Evolutionary conservation across 2,113 vertebrate species (phyloP).

Genomic region (Elachura formosa): DNA sequence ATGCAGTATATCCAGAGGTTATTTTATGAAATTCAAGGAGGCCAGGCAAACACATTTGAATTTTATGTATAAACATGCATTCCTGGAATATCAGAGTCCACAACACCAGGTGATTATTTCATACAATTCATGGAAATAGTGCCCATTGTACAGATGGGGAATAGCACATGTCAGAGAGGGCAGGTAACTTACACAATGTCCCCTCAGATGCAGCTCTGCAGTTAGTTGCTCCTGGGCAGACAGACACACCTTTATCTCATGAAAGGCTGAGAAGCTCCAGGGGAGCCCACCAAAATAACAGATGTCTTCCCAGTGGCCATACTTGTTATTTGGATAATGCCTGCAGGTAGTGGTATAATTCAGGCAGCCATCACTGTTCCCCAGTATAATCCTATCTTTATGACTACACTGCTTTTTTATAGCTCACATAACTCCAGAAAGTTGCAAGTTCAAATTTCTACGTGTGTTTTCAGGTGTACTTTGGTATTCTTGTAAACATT

Average conservation of each 20-base stretch:
- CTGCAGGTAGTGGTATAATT: not conserved
- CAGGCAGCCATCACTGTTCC: accelerated
- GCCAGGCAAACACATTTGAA: not conserved
- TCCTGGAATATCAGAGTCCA: not conserved
- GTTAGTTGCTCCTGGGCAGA: not conserved
- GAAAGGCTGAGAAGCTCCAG: not conserved
- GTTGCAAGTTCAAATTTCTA: not conserved
- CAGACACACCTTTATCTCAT: not conserved
- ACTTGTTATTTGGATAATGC: not conserved
- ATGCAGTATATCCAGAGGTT: not conserved
- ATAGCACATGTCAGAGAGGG: not conserved
- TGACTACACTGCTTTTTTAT: not conserved
- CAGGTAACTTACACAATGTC: not conserved
- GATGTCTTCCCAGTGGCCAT: not conserved
- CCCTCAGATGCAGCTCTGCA: not conserved
- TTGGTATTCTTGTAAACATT: not conserved
- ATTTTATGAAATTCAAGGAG: not conserved
- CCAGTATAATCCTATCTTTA: not conserved
- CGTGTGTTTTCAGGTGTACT: not conserved
- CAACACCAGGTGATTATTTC: not conserved
- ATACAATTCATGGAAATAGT: not conserved
- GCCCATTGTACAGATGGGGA: not conserved
- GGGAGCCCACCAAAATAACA: not conserved
- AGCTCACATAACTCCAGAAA: not conserved
- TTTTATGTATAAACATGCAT: not conserved